Evolutionary conservation across 2,797 vertebrate genomes (phyloP).

Genomic region (Rhabdophis nuchalis): DNA sequence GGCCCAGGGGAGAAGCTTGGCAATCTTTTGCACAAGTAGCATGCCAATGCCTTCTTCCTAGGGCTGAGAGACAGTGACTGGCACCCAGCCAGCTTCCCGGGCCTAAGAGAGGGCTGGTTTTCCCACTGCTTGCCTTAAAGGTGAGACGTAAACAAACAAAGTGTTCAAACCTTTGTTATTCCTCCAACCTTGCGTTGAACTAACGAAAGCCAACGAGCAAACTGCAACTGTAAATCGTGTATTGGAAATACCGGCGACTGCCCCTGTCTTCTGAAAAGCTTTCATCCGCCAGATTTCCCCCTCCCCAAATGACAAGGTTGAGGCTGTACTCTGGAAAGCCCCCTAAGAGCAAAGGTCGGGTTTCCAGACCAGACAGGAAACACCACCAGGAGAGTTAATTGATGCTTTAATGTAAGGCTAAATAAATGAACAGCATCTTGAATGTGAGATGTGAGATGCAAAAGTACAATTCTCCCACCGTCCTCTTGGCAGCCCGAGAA

Average conservation of each 20-base stretch:
- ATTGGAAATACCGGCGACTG: not conserved
- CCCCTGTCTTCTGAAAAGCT: not conserved
- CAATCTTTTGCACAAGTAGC: not conserved
- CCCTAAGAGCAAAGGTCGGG: slow-evolving; percentile 13
- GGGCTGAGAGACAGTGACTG: not conserved
- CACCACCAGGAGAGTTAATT: not conserved
- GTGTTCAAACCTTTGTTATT: not conserved
- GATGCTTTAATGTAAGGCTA: not conserved
- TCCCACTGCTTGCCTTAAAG: not conserved
- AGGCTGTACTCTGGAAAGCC: not conserved
- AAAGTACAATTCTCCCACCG: not conserved
- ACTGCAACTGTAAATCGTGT: not conserved
- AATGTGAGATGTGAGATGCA: too few species aligned
- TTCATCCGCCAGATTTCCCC: too few species aligned
- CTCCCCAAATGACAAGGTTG: not conserved
- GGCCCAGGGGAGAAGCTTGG: not conserved
- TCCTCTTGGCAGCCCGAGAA: not conserved
- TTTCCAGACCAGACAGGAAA: slow-evolving; percentile 29
- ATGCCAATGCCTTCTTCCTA: not conserved
- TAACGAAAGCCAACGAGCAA: not conserved
- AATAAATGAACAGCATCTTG: not conserved
- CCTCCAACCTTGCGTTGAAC: not conserved
- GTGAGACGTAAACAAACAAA: not conserved
- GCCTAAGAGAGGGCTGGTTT: not conserved
- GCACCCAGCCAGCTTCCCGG: not conserved